Base-by-base conservation (phyloP, 1,140 invertebrate species). In the Coptotermes formosanus region DNA sequence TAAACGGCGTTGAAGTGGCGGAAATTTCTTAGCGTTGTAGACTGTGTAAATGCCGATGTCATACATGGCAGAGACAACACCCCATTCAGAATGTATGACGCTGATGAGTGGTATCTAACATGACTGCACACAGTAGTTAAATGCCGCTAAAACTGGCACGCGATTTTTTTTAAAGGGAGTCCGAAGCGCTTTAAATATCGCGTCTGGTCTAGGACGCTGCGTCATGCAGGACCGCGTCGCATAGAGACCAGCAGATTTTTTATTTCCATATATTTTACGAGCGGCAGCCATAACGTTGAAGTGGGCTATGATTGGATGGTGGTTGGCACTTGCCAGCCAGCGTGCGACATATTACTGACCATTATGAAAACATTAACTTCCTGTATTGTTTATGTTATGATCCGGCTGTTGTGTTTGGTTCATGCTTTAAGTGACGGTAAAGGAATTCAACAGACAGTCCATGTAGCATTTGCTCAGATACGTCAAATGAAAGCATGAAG, bases 261-360 rank as follows among this genome's bases (percentile, higher is more conserved):
- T 75, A 75, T 75, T 75, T 75, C n/a, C 64, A 30, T 75, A 30
- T 75, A 75, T 30, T 75, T 75, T 75, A 75, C 64, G 64, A 75
- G 25, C 64, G n/a, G 64, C 64, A 75, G 64, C 64, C 64, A 75
- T 75, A 75, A 75, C 64, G 25, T 75, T 75, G n/a, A n/a, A 75
- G 64, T 75, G 64, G 64, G 25, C 64, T 75, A 75, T 30, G 64
- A 75, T 75, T 75, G 64, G 64, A 30, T 30, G n/a, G 64, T n/a
- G 64, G 64, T 30, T 75, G 64, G 64, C 64, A 75, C 64, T 75
- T 75, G 64, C 25, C 64, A 75, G 59, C 8, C 59, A 64, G n/a
- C n/a, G 25, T 30, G 64, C 25, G 64, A 75, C 64, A 75, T 1
- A 25, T 75, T 75, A 75, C n/a, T 4, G 64, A 0, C n/a, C 25